phyloP scores from a whole-genome alignment of 1,140 invertebrate genomes.

The Drosophila funebris region DNA sequence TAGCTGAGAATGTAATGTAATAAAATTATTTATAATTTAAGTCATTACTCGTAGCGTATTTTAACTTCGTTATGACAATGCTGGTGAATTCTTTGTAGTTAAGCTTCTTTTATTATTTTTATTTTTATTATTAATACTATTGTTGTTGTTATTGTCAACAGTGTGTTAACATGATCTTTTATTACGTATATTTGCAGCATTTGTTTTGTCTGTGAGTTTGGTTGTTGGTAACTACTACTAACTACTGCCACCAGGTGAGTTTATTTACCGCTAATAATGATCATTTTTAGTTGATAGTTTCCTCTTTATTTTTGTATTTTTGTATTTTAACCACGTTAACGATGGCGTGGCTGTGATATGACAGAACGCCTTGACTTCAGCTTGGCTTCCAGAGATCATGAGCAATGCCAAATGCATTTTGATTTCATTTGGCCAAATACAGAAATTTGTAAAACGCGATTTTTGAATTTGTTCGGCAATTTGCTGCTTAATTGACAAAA shows the following conservation, averaged over 20 bases:
- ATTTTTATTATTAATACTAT: slow-evolving; percentile 17
- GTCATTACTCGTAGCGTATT: no score
- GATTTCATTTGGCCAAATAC: slow-evolving; percentile 61
- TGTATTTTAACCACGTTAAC: slow-evolving; percentile 33
- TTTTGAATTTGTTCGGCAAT: slow-evolving; percentile 80
- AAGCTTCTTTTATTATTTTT: background rate
- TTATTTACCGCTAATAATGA: slow-evolving; percentile 82
- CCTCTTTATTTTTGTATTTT: background rate
- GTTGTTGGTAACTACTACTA: slow-evolving; percentile 22
- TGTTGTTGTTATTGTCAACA: slow-evolving; percentile 40
- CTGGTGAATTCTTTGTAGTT: background rate
- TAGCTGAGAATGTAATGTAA: no score
- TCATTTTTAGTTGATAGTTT: slow-evolving; percentile 75
- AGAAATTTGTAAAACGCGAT: slow-evolving; percentile 71
- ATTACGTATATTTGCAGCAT: slow-evolving; percentile 58
- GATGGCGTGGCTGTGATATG: slow-evolving; percentile 73
- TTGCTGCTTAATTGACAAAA: slow-evolving; percentile 82
- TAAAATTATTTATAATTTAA: no score
- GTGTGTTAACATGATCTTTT: slow-evolving; percentile 80
- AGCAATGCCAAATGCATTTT: slow-evolving; percentile 31
- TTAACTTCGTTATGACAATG: background rate
- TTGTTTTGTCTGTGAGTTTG: slow-evolving; percentile 18
- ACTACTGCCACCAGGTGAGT: slow-evolving; percentile 54
- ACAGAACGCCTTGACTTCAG: background rate
- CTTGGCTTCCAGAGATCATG: slow-evolving; percentile 15